Percentiles rank a stretch among this genome's conserved stretches.
Conservation (phyloP, 2,888 invertebrate genomes). For the Cheilosia urbana region DNA sequence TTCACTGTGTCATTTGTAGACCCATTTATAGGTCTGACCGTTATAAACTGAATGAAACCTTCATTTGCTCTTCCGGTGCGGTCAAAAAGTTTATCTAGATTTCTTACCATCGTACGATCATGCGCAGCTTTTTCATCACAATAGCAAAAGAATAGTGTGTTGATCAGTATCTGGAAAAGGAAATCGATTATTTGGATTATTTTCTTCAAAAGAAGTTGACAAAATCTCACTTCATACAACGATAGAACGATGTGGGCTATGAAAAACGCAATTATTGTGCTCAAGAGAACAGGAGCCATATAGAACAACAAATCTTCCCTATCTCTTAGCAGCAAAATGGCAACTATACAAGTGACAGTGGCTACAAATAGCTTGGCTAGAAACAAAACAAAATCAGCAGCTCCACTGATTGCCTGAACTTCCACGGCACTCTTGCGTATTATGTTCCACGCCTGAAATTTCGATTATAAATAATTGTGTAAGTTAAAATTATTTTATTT, state of each 20-base stretch:
- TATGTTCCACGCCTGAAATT: slow-evolving; percentile 91
- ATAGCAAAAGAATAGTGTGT: slow-evolving; percentile 96
- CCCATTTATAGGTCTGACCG: slow-evolving; percentile 79
- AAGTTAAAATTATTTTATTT: background rate
- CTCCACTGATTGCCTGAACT: slow-evolving; percentile 95
- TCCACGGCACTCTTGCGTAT: slow-evolving; percentile 92
- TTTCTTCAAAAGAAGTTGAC: no score
- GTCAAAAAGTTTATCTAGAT: slow-evolving; percentile 86
- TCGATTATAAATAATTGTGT: background rate
- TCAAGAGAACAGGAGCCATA: slow-evolving; percentile 93
- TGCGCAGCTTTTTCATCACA: slow-evolving; percentile 96
- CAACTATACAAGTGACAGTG: slow-evolving; percentile 91
- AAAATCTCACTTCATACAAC: slow-evolving; percentile 91
- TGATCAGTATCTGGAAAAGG: slow-evolving; percentile 92
- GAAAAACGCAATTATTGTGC: slow-evolving; percentile 94
- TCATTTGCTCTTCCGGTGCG: slow-evolving; percentile 82
- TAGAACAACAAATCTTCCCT: slow-evolving; percentile 91
- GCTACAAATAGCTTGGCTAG: slow-evolving; percentile 92
- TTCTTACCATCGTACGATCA: slow-evolving; percentile 87
- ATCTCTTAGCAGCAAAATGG: slow-evolving; percentile 90
- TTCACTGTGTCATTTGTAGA: no score
- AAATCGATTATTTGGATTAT: background rate
- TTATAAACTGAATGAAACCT: slow-evolving; percentile 82
- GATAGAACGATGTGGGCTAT: slow-evolving; percentile 97
- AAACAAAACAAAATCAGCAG: slow-evolving; percentile 96